phyloP scores from a whole-genome alignment of 2,113 vertebrate genomes.

The Myotis brandtii region DNA sequence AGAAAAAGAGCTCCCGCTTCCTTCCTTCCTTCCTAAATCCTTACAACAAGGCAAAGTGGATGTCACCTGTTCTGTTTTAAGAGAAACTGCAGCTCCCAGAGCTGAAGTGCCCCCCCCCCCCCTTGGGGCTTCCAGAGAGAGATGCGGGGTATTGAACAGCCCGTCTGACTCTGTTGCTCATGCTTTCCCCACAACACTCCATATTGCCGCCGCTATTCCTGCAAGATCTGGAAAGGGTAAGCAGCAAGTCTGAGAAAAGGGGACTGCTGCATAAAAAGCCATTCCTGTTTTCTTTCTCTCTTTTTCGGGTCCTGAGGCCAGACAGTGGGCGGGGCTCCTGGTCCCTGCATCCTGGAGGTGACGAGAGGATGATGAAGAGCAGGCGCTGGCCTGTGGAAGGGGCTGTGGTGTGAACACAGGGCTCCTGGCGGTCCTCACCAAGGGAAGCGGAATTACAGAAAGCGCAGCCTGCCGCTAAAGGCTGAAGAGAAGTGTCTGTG shows the following conservation, averaged over 20 bases:
- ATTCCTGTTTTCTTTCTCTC: not conserved
- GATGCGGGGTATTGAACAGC: not conserved
- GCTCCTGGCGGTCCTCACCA: rapidly evolving
- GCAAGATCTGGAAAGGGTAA: not conserved
- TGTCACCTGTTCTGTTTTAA: not conserved
- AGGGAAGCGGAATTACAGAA: not conserved
- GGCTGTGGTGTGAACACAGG: not conserved
- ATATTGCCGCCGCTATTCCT: too few relatives aligned
- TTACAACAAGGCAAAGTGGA: not conserved
- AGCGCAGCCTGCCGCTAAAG: not conserved
- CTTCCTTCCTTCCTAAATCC: not conserved
- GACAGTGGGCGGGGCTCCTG: not conserved
- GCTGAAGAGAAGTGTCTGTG: not conserved
- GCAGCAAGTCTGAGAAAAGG: not conserved
- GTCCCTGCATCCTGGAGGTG: not conserved
- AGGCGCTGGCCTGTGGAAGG: not conserved
- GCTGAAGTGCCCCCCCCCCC: not conserved
- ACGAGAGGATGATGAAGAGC: not conserved
- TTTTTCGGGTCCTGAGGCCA: not conserved
- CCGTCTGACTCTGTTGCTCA: not conserved
- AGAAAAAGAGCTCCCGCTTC: rapidly evolving
- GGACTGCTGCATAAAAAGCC: not conserved
- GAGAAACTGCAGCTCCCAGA: not conserved
- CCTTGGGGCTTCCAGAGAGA: not conserved
- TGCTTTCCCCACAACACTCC: rapidly evolving